Conservation (phyloP, 2,113 vertebrate species). For the Tringa solitaria region DNA sequence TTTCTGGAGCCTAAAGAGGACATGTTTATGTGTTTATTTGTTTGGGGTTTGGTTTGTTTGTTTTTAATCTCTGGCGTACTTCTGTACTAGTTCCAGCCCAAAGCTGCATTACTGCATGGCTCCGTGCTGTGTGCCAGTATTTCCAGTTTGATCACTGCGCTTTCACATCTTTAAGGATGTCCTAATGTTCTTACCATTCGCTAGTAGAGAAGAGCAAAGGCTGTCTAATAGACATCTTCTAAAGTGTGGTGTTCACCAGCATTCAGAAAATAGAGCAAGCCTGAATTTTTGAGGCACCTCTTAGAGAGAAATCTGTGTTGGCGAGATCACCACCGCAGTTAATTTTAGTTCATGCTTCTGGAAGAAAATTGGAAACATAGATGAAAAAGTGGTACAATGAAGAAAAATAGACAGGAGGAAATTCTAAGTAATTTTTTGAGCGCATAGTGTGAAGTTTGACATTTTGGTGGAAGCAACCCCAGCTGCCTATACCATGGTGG, state of each 20-base stretch:
- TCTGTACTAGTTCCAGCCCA: neutral
- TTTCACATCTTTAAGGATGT: neutral
- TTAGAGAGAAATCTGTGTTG: neutral
- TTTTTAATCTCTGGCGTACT: neutral
- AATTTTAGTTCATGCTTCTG: neutral
- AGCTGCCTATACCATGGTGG: neutral
- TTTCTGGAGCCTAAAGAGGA: neutral
- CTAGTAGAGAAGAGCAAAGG: neutral
- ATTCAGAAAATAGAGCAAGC: neutral
- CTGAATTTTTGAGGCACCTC: neutral
- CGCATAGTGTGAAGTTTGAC: neutral
- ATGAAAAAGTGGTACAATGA: neutral
- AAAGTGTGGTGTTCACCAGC: neutral
- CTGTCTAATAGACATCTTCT: neutral
- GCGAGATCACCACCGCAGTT: neutral
- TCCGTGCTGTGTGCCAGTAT: neutral
- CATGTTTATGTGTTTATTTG: rapidly evolving
- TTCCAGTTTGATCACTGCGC: neutral
- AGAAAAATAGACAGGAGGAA: neutral
- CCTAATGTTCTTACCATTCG: neutral
- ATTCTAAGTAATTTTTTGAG: neutral
- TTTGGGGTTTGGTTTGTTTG: neutral
- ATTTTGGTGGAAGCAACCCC: neutral
- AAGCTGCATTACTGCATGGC: neutral
- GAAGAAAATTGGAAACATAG: neutral